Evolutionary conservation across 2,113 vertebrate species (phyloP), one percentile per base, ranked within the genome.

Genomic region (Tachysurus fulvidraco): DNA sequence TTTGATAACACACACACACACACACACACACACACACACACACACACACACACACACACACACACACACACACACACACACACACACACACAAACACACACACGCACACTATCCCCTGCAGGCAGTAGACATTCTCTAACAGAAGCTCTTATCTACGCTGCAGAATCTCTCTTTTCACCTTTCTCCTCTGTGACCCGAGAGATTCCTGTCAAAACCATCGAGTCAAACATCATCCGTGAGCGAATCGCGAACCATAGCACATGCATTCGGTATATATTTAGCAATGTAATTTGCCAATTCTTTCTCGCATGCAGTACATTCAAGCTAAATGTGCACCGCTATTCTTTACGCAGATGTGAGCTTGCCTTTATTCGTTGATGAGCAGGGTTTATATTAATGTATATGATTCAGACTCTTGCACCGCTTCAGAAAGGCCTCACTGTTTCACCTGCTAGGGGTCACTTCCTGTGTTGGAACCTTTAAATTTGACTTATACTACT

Each of bases 51-150:
- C n/a, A n/a, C 82, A 52, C 60, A 52, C 73, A 77, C 59, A 77
- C 84, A 62, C 84, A 64, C 54, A 25, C 19, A 54, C 25, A 13
- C 21, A 41, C 78, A 67, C 62, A 73, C 77, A 74, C 82, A 52
- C 60, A 52, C 73, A 77, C 59, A 77, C 84, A 62, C 84, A 64
- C 54, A 62, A 10, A 67, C 60, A 65, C 62, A 79, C 60, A 79
- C 84, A 78, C 60, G 25, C 76, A 69, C 60, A 57, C 23, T 52
- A 23, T 50, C 17, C 30, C 46, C 71, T 46, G 65, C 28, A 84
- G 86, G 59, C 81, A 30, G 21, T 73, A 77, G 86, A 78, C 73
- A 19, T 88, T 93, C 16, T 21, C 28, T 85, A 71, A 81, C 25
- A 25, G 57, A 19, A 85, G 64, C n/a, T 59, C 77, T 86, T 59